Conservation (phyloP, 2,888 invertebrate genomes). For the Eledona agricola region DNA sequence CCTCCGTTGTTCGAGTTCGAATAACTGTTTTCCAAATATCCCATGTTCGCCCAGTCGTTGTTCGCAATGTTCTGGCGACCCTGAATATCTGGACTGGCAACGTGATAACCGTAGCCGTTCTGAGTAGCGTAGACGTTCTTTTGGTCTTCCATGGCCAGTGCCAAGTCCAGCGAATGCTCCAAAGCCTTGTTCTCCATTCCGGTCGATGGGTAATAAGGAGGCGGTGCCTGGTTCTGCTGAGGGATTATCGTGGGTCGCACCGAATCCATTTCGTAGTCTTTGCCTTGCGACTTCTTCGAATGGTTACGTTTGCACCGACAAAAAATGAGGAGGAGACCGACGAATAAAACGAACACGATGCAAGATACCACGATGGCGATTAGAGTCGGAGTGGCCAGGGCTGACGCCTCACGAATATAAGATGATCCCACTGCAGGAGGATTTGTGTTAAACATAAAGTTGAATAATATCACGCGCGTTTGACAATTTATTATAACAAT, state of each 20-base stretch:
- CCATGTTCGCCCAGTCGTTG: slow-evolving; percentile 88
- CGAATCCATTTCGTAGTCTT: slow-evolving; percentile 92
- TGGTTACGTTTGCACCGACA: slow-evolving; percentile 86
- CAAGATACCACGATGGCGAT: slow-evolving; percentile 82
- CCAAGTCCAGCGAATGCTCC: slow-evolving; percentile 88
- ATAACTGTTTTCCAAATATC: slow-evolving; percentile 91
- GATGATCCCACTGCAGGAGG: slow-evolving; percentile 77
- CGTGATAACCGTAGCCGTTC: slow-evolving; percentile 86
- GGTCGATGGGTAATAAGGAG: slow-evolving; percentile 87
- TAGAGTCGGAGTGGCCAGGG: slow-evolving; percentile 79
- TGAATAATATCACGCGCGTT: no score
- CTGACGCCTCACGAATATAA: slow-evolving; percentile 80
- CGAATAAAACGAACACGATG: slow-evolving; percentile 80
- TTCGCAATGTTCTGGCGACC: slow-evolving; percentile 76
- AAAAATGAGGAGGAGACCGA: slow-evolving; percentile 80
- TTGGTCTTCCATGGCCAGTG: slow-evolving; percentile 83
- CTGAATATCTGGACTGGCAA: slow-evolving; percentile 74
- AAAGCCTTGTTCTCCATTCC: slow-evolving; percentile 92
- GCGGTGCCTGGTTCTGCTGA: slow-evolving; percentile 87
- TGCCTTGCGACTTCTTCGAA: slow-evolving; percentile 82
- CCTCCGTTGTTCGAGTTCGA: slow-evolving; percentile 95
- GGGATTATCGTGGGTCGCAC: slow-evolving; percentile 85
- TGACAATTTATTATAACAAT: slow-evolving; percentile 5
- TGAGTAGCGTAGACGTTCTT: slow-evolving; percentile 87
- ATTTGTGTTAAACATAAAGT: no score